A percentile compares a stretch with the other conserved stretches of the same genome.
phyloP scores from a whole-genome alignment of 2,797 vertebrate species.

The Microchirus variegatus region DNA sequence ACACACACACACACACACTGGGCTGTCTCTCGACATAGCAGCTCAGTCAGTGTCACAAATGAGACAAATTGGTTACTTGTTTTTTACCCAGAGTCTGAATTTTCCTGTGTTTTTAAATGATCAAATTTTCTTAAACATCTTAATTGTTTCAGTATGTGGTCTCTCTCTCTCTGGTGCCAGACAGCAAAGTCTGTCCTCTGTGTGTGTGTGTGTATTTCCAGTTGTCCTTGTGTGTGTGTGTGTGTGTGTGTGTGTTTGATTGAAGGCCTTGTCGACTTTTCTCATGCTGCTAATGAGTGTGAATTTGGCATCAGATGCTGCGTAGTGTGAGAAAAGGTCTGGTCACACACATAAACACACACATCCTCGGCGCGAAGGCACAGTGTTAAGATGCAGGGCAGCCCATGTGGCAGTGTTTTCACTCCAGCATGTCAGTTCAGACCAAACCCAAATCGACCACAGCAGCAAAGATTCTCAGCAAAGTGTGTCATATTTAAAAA shows the following conservation, averaged over 20 bases:
- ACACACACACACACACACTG: not conserved
- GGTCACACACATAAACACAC: constrained; percentile 4
- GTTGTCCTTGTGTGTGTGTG: constrained; percentile 5
- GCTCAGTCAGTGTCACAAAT: constrained; percentile 3
- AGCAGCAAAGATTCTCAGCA: constrained; percentile 18
- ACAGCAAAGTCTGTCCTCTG: constrained; percentile 6
- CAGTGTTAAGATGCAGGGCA: constrained; percentile 26
- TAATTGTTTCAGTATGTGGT: constrained; percentile 38
- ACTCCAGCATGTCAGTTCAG: constrained; percentile 27
- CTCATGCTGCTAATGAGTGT: constrained; percentile 50
- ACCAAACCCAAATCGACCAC: constrained; percentile 34
- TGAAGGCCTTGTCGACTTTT: constrained; percentile 34
- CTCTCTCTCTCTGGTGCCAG: constrained; percentile 24
- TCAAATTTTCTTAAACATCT: constrained; percentile 36
- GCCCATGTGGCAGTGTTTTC: constrained; percentile 47
- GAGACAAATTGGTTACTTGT: not conserved
- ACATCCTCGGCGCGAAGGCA: constrained; percentile 25
- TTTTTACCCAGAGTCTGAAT: not conserved
- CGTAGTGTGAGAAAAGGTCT: constrained; percentile 48
- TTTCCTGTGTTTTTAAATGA: constrained; percentile 16
- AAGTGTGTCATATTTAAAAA: constrained; percentile 4
- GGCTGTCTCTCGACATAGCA: constrained; percentile 3
- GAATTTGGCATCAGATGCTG: constrained; percentile 47
- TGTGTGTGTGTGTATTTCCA: not conserved
- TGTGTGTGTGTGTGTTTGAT: constrained; percentile 7